Evolutionary conservation across 2,797 vertebrate genomes (phyloP).

Genomic region (Cynopterus sphinx): DNA sequence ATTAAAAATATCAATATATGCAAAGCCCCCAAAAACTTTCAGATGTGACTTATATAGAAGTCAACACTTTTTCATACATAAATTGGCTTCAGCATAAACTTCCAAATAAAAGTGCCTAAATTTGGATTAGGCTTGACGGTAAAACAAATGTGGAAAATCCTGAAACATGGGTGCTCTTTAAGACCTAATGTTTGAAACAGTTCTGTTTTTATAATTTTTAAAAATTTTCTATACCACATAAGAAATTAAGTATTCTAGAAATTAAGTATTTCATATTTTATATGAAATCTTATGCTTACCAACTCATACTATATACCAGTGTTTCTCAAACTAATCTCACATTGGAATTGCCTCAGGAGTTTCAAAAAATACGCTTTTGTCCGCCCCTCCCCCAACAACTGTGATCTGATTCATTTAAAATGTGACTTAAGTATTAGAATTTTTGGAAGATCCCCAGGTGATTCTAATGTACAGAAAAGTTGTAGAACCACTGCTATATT

Average conservation of each 20-base stretch:
- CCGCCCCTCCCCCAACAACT: background rate
- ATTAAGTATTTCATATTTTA: background rate
- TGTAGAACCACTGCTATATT: background rate
- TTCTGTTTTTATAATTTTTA: conserved; percentile 19
- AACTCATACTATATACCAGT: background rate
- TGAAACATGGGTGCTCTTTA: background rate
- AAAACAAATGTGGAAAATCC: background rate
- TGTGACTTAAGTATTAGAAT: background rate
- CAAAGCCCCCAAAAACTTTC: background rate
- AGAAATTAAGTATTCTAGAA: background rate
- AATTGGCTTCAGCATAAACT: background rate
- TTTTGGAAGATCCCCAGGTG: background rate
- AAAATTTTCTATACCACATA: background rate
- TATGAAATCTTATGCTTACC: background rate
- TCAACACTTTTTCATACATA: background rate
- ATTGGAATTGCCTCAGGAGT: background rate
- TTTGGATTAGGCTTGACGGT: background rate
- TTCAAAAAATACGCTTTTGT: background rate
- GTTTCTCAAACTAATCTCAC: background rate
- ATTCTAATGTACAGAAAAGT: background rate
- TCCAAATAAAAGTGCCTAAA: background rate
- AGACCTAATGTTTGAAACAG: conserved; percentile 11
- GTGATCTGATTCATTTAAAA: conserved; percentile 23
- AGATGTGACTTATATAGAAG: background rate
- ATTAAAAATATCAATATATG: background rate